Percentiles rank a stretch among this genome's conserved stretches.
Evolutionary conservation across 2,797 vertebrate genomes (phyloP).

Genomic region (Tarsius wallacei): DNA sequence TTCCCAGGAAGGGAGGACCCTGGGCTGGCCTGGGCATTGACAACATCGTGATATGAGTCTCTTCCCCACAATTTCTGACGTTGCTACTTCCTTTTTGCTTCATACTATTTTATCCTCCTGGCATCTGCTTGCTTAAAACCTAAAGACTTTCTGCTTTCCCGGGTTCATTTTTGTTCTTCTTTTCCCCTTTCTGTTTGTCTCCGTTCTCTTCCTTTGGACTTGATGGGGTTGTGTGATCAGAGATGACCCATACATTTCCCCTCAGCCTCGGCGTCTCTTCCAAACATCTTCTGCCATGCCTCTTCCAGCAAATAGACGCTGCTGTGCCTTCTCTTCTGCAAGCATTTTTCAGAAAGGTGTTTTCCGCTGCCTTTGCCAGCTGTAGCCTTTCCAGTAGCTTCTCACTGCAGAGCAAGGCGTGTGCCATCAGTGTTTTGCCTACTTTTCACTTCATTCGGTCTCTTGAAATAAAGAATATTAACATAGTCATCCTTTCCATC

Average conservation of each 20-base stretch:
- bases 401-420: not conserved
- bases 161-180: not conserved
- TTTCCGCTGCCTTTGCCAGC: not conserved
- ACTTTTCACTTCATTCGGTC: not conserved
- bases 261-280: not conserved
- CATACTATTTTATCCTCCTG: not conserved
- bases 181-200: conserved; percentile 30
- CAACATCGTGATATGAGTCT: not conserved
- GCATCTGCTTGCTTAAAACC: not conserved
- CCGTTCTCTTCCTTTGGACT: conserved; percentile 9
- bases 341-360: not conserved
- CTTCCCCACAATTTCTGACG: not conserved
- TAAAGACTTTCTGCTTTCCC: not conserved
- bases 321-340: not conserved
- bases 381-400: conserved; percentile 27
- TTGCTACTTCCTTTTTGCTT: conserved; percentile 19
- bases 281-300: not conserved
- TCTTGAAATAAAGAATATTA: conserved; percentile 53
- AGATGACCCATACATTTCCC: not conserved
- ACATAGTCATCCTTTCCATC: not conserved
- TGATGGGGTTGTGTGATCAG: not conserved
- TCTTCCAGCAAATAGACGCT: not conserved
- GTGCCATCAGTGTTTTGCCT: not conserved
- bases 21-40: not conserved
- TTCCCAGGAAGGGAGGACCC: not conserved